Evolutionary conservation across 37 sponge, comb jelly and placozoan species (phyloP), one percentile per base, ranked within the genome.

Genomic region (Aplysina aerophoba): DNA sequence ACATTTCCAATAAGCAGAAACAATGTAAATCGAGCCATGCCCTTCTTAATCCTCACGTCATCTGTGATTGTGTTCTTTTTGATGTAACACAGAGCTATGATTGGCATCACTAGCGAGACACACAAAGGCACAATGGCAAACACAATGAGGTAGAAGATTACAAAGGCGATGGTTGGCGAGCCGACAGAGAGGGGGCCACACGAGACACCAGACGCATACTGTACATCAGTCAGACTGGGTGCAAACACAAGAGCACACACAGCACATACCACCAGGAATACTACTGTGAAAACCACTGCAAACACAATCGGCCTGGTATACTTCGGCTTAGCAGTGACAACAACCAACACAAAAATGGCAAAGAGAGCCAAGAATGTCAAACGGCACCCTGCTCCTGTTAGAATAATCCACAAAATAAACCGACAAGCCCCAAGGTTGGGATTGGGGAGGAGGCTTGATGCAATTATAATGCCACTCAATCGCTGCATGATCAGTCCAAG

Each of bases 401-500:
- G 24, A n/a, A 75, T 40, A 19, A 40, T 17, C 78, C 78, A 75
- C n/a, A 75, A 24, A 24, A 75, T 40, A 41, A 75, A 75, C 13
- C 22, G 13, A 15, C 78, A 75, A 4, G 41, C 22, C 20, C n/a
- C 25, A 36, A 75, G 0, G 24, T 31, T 36, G 14, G 78, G 78
- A 36, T n/a, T 24, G 4, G 78, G 44, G 2, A 21, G 41, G 40
- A n/a, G 38, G n/a, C 3, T 21, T 0, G 25, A 5, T 37, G 53
- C 54, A 50, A 75, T 53, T 5, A 41, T 75, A 15, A 75, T 75
- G 1, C 78, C 78, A 13, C 25, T 54, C 24, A 75, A 24, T 5
- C 78, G 41, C 22, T 75, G 78, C 78, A 75, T 75, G 21, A 75
- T 50, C 3, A 75, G 53, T 5, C 78, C 78, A 44, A 50, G 44